Base-by-base conservation (phyloP, 2,113 vertebrate species). In the Candoia aspera region DNA sequence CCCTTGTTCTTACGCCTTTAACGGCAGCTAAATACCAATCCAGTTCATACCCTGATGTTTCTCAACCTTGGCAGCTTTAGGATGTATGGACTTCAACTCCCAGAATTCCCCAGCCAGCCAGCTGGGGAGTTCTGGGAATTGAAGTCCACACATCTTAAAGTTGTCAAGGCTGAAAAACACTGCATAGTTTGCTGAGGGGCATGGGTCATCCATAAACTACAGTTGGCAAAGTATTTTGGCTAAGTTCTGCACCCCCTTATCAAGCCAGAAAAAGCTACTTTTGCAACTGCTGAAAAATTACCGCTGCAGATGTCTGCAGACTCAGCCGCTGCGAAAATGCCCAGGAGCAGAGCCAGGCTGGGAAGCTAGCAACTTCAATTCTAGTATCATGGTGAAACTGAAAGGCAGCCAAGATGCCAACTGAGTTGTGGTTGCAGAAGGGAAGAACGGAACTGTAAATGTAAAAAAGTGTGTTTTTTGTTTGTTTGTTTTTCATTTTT, bases 361-460 rank as follows among this genome's bases (percentile, higher is more conserved):
- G 26, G 23, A 29, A 15, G 55, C 10, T 15, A 21, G 5, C 8
- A 49, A 29, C 26, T 0, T 4, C 8, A 19, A n/a, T 10, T 37
- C 15, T 0, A 29, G 24, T 1, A 26, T 57, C 33, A 86, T 3
- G 23, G 54, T 17, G 21, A 24, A 37, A 29, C 12, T 37, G 54
- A 46, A 84, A 37, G 10, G 6, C 42, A 29, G 21, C 29, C 26
- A 23, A 21, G 13, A 68, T 64, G 59, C 54, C 57, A 23, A 15
- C 1, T 4, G n/a, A 1, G 6, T 9, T 4, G 24, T 29, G 2
- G 21, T 54, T 26, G 37, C 33, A 8, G 2, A 13, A 2, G 23
- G 55, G 73, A 57, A 91, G 46, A 2, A 3, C 8, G 6, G 33
- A n/a, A 21, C 8, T 79, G n/a, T 79, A 79, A 21, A 79, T 79